Evolutionary conservation across 2,888 invertebrate species (phyloP).

Genomic region (Rhagophthalmus giganteus): DNA sequence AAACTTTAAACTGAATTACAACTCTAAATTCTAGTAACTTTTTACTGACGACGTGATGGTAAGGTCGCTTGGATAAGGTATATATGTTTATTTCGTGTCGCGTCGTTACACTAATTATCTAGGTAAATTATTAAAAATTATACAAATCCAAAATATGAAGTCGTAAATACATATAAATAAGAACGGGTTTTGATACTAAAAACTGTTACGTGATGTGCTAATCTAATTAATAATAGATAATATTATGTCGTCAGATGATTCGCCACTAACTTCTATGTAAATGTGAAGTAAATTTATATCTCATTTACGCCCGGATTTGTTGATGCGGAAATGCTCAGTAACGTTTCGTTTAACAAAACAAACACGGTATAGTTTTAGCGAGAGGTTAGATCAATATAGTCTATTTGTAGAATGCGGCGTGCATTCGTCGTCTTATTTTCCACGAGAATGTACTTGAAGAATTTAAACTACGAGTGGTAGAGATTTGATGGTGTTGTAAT

Average conservation of each 20-base stretch:
- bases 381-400: conserved; percentile 2
- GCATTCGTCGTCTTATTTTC: conserved; percentile 9
- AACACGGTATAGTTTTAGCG: conserved; percentile 4
- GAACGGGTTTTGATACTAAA: too few relatives aligned
- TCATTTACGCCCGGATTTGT: not conserved
- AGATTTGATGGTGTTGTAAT: conserved; percentile 17
- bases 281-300: not conserved
- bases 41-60: too few relatives aligned
- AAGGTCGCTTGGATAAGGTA: too few relatives aligned
- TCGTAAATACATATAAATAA: not conserved
- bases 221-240: too few relatives aligned
- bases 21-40: too few relatives aligned
- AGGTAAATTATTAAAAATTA: too few relatives aligned
- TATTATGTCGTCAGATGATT: too few relatives aligned
- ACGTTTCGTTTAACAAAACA: conserved; percentile 1
- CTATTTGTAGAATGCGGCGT: conserved; percentile 8
- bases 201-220: too few relatives aligned
- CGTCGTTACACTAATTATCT: too few relatives aligned
- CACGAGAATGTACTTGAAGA: conserved; percentile 14
- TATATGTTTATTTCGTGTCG: too few relatives aligned
- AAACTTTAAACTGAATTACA: too few relatives aligned
- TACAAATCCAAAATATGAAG: too few relatives aligned
- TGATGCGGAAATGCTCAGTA: not conserved
- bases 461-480: conserved; percentile 16
- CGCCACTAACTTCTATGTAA: not conserved